phyloP scores from a whole-genome alignment of 1,140 invertebrate genomes.

The Philotrypesis tridentata region DNA sequence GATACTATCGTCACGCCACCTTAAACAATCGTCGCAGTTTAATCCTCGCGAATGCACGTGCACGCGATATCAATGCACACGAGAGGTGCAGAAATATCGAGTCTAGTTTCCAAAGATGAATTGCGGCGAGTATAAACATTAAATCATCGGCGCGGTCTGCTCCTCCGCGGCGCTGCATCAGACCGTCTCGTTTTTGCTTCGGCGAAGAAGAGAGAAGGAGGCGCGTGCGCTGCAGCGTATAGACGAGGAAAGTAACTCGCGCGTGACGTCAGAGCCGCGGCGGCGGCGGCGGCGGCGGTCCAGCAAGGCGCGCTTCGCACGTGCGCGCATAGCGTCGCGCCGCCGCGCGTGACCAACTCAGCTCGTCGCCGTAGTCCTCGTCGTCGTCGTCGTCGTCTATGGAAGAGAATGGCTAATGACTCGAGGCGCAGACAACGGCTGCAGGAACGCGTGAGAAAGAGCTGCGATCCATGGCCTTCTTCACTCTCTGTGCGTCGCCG shows the following conservation, averaged over 20 bases:
- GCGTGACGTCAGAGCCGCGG: constrained; percentile 24
- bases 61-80: neutral
- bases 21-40: too few relatives aligned
- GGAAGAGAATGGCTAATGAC: neutral
- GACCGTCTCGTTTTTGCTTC: neutral
- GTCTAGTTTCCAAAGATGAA: too few relatives aligned
- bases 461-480: neutral
- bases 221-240: neutral
- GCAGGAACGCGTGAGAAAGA: neutral
- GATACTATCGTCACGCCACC: too few relatives aligned
- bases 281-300: too few relatives aligned
- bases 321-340: constrained; percentile 47
- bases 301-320: constrained; percentile 28
- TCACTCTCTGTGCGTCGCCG: neutral
- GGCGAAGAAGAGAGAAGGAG: neutral
- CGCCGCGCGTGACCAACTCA: constrained; percentile 20
- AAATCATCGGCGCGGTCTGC: too few relatives aligned
- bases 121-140: too few relatives aligned
- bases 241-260: neutral
- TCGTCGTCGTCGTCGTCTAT: neutral
- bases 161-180: neutral
- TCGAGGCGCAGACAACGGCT: neutral
- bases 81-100: too few relatives aligned
- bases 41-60: too few relatives aligned
- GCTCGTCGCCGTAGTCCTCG: neutral